A percentile compares a stretch with the other conserved stretches of the same genome.
These are phyloP conservation scores for Noctua fimbriata DNA, from an alignment of 2,888 invertebrate species.

Conservation along the genomic window DNA sequence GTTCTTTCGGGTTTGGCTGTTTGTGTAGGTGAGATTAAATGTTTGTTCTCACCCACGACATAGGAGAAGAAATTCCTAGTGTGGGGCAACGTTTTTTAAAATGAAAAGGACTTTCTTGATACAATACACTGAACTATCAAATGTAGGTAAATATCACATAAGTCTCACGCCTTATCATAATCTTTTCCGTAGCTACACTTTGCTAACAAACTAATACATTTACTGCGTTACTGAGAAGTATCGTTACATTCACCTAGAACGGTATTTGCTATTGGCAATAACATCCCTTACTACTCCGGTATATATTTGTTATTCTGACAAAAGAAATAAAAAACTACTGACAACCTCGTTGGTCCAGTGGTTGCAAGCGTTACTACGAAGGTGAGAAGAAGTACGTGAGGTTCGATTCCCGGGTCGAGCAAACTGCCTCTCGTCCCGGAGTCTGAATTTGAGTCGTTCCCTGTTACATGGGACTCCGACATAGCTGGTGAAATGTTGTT, in stretches of 20 bases:
- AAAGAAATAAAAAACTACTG: not conserved
- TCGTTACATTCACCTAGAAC: not conserved
- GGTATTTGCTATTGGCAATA: not conserved
- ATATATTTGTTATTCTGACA: not conserved
- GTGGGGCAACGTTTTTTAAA: no score
- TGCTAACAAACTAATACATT: not conserved
- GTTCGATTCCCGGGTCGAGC: not conserved
- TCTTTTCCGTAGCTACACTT: constrained; percentile 3
- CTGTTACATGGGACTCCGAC: not conserved
- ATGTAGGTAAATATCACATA: not conserved
- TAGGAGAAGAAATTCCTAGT: no score
- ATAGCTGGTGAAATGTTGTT: not conserved
- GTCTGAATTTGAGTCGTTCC: not conserved
- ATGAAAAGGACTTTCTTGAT: not conserved
- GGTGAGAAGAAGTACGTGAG: no score
- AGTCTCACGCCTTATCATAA: constrained; percentile 1
- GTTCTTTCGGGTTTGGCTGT: no score
- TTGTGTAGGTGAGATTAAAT: no score
- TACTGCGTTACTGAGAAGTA: not conserved
- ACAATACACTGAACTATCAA: not conserved
- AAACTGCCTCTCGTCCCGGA: not conserved
- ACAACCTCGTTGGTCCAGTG: not conserved
- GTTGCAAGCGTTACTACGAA: not conserved
- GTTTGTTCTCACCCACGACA: no score
- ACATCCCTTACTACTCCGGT: not conserved